phyloP scores from a whole-genome alignment of 2,888 invertebrate species.

The Limnephilus rhombicus region DNA sequence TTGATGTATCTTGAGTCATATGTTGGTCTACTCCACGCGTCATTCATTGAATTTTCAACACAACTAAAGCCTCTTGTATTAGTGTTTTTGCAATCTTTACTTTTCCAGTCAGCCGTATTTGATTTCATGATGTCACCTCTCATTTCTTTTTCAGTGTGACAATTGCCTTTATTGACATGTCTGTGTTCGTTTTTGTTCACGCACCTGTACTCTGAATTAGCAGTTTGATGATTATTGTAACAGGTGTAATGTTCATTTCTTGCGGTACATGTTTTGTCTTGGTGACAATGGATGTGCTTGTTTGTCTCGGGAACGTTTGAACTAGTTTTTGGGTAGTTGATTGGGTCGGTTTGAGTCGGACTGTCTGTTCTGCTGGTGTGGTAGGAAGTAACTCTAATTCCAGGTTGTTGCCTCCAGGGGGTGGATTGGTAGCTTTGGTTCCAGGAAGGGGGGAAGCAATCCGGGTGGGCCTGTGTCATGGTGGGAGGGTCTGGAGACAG shows the following conservation, averaged over 20 bases:
- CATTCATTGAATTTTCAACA: neutral
- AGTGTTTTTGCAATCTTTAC: neutral
- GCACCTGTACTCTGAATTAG: neutral
- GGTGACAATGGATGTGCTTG: conserved; percentile 33
- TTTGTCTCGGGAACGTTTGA: neutral
- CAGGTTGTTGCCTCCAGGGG: conserved; percentile 34
- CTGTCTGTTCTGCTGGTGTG: neutral
- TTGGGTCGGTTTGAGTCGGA: neutral
- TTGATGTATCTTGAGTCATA: conserved; percentile 3
- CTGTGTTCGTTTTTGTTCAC: neutral
- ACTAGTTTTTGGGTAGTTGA: neutral
- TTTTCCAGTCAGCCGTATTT: conserved; percentile 19
- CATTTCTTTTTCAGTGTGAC: neutral
- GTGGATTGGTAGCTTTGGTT: conserved; percentile 36
- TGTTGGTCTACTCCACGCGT: conserved; percentile 18
- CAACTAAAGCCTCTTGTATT: conserved; percentile 12
- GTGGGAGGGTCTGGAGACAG: conserved; percentile 75
- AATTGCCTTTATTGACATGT: neutral
- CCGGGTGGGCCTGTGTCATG: conserved; percentile 66
- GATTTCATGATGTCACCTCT: conserved; percentile 15
- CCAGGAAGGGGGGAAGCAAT: conserved; percentile 58
- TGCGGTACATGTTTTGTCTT: conserved; percentile 41
- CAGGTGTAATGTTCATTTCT: neutral
- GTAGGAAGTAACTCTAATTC: conserved; percentile 35
- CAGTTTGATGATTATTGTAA: conserved; percentile 23